Evolutionary conservation across 2,888 invertebrate genomes (phyloP).

Genomic region (Cantharis flavilabris): DNA sequence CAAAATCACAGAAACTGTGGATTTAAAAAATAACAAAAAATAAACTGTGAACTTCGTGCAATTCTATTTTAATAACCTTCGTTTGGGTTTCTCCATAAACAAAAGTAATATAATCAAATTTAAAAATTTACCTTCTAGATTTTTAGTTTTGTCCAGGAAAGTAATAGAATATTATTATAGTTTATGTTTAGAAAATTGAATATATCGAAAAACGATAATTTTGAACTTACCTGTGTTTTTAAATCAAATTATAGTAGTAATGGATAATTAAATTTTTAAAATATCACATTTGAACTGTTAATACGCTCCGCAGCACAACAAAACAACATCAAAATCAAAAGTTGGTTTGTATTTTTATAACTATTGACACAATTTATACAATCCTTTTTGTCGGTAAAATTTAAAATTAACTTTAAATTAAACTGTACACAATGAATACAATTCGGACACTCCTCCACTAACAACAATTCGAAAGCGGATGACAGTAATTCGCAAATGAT

Average conservation of each 20-base stretch:
- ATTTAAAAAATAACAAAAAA: background rate
- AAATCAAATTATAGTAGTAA: background rate
- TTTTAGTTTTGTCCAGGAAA: background rate
- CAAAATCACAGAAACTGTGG: background rate
- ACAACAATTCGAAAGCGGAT: slow-evolving; percentile 30
- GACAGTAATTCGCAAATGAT: slow-evolving; percentile 27
- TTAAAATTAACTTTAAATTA: slow-evolving; percentile 10
- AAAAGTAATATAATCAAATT: background rate
- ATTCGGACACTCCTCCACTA: slow-evolving; percentile 23
- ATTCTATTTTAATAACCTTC: background rate
- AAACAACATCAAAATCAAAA: background rate
- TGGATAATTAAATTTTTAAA: background rate
- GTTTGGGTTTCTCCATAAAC: background rate
- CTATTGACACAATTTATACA: background rate
- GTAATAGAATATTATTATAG: background rate
- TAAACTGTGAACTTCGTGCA: too few relatives aligned
- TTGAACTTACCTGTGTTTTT: background rate
- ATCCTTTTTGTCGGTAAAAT: background rate
- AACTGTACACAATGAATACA: slow-evolving; percentile 18
- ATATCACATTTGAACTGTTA: background rate
- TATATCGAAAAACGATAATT: background rate
- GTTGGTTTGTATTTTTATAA: background rate
- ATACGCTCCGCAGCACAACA: background rate
- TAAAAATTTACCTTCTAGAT: background rate
- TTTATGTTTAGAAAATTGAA: background rate